These are phyloP conservation scores for Lycocorax pyrrhopterus DNA, from an alignment of 2,113 vertebrate species.

Conservation along the genomic window DNA sequence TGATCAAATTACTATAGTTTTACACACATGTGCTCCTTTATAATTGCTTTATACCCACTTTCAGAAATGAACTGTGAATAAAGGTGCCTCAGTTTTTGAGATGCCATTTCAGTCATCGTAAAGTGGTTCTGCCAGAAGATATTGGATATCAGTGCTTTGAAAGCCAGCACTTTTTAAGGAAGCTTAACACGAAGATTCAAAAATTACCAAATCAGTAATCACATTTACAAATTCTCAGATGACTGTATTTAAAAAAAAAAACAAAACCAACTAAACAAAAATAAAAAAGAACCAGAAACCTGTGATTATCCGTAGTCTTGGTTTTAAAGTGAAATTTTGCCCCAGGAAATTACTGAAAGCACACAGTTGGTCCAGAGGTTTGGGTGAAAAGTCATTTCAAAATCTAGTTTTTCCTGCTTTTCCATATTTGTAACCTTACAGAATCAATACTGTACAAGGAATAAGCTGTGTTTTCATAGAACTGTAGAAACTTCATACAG, in stretches of 20 bases:
- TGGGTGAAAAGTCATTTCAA: not conserved
- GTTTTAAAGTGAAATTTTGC: not conserved
- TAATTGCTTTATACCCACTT: not conserved
- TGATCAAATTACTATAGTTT: not conserved
- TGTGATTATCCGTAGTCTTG: not conserved
- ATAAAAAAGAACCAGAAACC: not conserved
- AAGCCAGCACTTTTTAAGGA: not conserved
- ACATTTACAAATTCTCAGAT: not conserved
- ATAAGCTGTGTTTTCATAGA: not conserved
- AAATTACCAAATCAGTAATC: not conserved
- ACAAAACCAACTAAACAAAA: not conserved
- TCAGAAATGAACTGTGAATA: not conserved
- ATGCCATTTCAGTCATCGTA: not conserved
- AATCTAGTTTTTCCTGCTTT: not conserved
- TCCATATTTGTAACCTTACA: not conserved
- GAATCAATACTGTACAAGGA: not conserved
- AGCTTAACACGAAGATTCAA: not conserved
- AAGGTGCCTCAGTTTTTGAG: not conserved
- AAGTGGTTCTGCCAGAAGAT: not conserved
- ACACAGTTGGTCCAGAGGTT: not conserved
- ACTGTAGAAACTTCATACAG: not conserved
- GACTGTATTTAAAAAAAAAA: not conserved
- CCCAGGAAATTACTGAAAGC: not conserved
- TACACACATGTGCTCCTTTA: not conserved
- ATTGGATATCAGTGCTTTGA: conserved; percentile 6